Evolutionary conservation across 2,888 invertebrate species (phyloP).

Genomic region (Mythimna albipuncta): DNA sequence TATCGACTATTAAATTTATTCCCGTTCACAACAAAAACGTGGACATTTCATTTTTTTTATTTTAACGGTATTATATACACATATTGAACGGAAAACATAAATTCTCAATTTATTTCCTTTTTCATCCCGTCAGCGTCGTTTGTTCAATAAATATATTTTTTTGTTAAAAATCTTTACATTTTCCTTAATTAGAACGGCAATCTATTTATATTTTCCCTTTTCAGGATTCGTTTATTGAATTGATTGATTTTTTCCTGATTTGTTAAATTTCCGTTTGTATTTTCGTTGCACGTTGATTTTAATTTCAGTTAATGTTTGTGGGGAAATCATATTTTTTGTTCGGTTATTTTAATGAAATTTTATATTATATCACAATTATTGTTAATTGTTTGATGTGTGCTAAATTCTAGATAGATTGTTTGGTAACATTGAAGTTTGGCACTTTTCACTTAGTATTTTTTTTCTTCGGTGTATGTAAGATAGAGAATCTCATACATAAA

Average conservation of each 20-base stretch:
- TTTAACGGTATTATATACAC: conserved; percentile 3
- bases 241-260: conserved; percentile 12
- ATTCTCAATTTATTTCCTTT: conserved; percentile 44
- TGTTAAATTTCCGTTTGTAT: background rate
- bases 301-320: background rate
- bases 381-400: background rate
- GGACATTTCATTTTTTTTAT: conserved; percentile 1
- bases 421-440: too few relatives aligned
- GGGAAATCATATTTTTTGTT: background rate
- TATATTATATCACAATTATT: background rate
- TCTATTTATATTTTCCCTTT: conserved; percentile 24
- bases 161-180: conserved; percentile 27
- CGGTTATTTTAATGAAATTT: background rate
- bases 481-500: too few relatives aligned
- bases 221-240: conserved; percentile 12
- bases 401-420: background rate
- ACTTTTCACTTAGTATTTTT: too few relatives aligned
- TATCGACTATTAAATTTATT: conserved; percentile 14
- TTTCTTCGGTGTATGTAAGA: too few relatives aligned
- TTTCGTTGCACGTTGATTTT: background rate
- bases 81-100: conserved; percentile 45
- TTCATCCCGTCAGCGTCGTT: conserved; percentile 21
- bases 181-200: conserved; percentile 47
- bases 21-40: conserved; percentile 12
- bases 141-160: conserved; percentile 43